Evolutionary conservation across 2,113 vertebrate species (phyloP).

Genomic region (Emydocephalus ijimae): DNA sequence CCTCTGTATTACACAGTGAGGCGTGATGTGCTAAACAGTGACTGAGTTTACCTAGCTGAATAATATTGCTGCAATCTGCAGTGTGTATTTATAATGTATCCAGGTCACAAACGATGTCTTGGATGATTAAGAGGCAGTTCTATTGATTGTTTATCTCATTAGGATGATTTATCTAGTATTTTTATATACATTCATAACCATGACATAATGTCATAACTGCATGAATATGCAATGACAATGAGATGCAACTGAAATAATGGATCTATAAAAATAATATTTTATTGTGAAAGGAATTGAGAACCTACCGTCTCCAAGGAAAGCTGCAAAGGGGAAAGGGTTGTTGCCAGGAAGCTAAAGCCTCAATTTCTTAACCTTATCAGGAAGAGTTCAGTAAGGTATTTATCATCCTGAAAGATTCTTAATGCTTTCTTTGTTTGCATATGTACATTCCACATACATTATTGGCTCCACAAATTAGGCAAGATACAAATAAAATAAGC

Average conservation of each 20-base stretch:
- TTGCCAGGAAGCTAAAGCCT: not conserved
- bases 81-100: not conserved
- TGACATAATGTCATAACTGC: conserved; percentile 28
- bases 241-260: conserved; percentile 21
- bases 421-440: not conserved
- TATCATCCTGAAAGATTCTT: not conserved
- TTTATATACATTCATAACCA: conserved; percentile 17
- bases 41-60: not conserved
- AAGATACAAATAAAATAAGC: not conserved
- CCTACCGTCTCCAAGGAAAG: not conserved
- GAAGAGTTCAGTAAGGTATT: not conserved
- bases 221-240: conserved; percentile 18
- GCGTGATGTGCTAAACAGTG: not conserved
- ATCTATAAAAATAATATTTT: conserved; percentile 32
- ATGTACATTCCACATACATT: conserved; percentile 2
- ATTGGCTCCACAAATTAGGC: not conserved
- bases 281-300: not conserved
- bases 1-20: not conserved
- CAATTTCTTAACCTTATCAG: not conserved
- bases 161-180: not conserved
- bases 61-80: not conserved
- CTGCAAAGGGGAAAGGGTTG: not conserved
- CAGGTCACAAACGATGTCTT: not conserved
- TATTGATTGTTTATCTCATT: conserved; percentile 13
- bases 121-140: not conserved